Conservation (phyloP, 2,113 vertebrate species). For the Myrmecophaga tridactyla region DNA sequence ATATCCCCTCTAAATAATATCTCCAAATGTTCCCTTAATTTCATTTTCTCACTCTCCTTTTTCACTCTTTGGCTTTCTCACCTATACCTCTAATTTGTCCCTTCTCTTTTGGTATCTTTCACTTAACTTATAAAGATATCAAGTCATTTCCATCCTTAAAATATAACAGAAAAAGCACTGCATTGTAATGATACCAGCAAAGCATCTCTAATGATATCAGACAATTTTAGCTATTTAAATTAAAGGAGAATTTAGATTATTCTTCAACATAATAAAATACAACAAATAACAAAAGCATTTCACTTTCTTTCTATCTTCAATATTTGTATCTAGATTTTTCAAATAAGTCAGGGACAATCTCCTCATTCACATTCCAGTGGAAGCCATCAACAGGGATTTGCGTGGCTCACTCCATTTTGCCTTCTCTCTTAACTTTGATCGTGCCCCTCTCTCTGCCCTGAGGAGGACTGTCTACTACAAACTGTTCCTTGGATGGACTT, state of each 20-base stretch:
- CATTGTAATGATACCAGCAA: not conserved
- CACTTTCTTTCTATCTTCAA: not conserved
- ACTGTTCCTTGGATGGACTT: not conserved
- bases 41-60: not conserved
- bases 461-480: not conserved
- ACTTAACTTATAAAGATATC: slow-evolving; percentile 1
- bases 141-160: slow-evolving; percentile 9
- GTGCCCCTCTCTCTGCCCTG: not conserved
- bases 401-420: not conserved
- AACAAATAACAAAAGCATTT: slow-evolving; percentile 17
- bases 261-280: not conserved
- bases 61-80: not conserved
- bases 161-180: not conserved
- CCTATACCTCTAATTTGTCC: not conserved
- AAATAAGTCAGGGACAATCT: not conserved
- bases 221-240: not conserved
- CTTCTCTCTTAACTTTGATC: not conserved
- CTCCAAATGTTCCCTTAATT: not conserved
- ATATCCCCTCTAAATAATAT: not conserved
- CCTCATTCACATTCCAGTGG: not conserved
- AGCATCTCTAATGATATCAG: not conserved
- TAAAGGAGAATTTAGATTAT: not conserved
- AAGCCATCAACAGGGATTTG: not conserved
- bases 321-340: not conserved
- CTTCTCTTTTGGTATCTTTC: not conserved